A percentile compares a stretch with the other conserved stretches of the same genome.
Evolutionary conservation across 64 coral and sea anemone species (phyloP).

Genomic region (Stichodactyla helianthus): DNA sequence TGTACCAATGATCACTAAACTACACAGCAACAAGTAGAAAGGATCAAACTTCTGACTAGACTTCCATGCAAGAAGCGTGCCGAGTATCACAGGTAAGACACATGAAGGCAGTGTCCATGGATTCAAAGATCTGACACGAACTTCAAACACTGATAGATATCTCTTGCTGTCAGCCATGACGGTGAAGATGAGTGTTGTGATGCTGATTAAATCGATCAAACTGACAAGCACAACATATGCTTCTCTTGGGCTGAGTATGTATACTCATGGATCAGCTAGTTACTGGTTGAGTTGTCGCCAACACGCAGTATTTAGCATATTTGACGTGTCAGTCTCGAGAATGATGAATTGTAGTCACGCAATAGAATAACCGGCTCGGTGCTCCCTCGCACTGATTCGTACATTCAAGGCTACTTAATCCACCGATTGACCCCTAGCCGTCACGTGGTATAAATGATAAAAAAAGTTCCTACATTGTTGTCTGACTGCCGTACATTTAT

Average conservation of each 20-base stretch:
- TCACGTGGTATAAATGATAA: no score
- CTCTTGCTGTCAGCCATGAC: neutral
- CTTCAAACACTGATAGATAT: constrained; percentile 17
- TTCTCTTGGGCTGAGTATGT: neutral
- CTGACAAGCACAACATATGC: neutral
- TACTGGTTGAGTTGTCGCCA: neutral
- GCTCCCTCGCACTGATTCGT: no score
- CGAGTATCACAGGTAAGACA: constrained; percentile 49
- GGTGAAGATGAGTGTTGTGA: neutral
- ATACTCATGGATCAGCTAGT: neutral
- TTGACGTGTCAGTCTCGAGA: neutral
- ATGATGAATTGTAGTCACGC: neutral
- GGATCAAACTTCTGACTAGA: constrained; percentile 19
- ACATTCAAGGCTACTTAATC: no score
- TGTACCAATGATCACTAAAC: constrained; percentile 36
- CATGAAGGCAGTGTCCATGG: constrained; percentile 58
- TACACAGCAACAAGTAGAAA: constrained; percentile 1
- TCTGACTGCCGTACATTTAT: no score
- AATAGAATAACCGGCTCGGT: no score
- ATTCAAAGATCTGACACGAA: constrained; percentile 30
- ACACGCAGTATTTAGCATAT: neutral
- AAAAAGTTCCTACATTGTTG: no score
- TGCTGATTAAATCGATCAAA: neutral
- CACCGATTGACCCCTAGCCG: no score
- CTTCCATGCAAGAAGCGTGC: constrained; percentile 43